Evolutionary conservation across 2,888 invertebrate species (phyloP), one percentile per base, ranked within the genome.

Genomic region (Prosopocoilus inquinatus): DNA sequence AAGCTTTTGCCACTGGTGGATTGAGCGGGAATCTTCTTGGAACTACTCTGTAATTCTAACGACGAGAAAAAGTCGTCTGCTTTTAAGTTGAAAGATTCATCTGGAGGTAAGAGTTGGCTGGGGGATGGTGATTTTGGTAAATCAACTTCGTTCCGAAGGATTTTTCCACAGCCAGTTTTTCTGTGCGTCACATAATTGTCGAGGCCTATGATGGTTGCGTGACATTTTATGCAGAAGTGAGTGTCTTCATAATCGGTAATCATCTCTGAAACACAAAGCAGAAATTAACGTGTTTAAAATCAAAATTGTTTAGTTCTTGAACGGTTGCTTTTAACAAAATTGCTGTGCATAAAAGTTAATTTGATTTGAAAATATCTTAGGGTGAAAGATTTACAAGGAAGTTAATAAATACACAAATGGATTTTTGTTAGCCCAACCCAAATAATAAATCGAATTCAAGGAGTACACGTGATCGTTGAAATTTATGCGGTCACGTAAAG

Each of bases 11-110:
- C 77, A 48, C 82, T 78, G 1, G 82, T 78, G 0, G 84, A 70
- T 0, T 80, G 78, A 3, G 64, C 33, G n/a, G 67, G 50, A 28
- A 80, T 79, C 60, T 84, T 82, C 64, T 87, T 87, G 0, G 82
- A 80, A 66, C 88, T 89, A 68, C 90, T 90, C 67, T 89, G 89
- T 9, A 91, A 72, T 69, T 91, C 89, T 34, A 94, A 75, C 0
- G 91, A 91, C 35, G 89, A 91, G 68, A 94, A 94, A 75, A 94
- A 94, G 3, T 92, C 88, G 70, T 91, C 91, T 0, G 92, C 91
- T 59, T 89, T 90, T 3, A 90, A 78, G 47, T 82, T 82, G 64
- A 86, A 86, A 2, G 81, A 78, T 7, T 77, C 71, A 47, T 81
- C 81, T 2, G 72, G 66, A n/a, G 70, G 68, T n/a, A 75, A 59